phyloP scores from a whole-genome alignment of 1,140 invertebrate genomes.

The Drosophila simulans region DNA sequence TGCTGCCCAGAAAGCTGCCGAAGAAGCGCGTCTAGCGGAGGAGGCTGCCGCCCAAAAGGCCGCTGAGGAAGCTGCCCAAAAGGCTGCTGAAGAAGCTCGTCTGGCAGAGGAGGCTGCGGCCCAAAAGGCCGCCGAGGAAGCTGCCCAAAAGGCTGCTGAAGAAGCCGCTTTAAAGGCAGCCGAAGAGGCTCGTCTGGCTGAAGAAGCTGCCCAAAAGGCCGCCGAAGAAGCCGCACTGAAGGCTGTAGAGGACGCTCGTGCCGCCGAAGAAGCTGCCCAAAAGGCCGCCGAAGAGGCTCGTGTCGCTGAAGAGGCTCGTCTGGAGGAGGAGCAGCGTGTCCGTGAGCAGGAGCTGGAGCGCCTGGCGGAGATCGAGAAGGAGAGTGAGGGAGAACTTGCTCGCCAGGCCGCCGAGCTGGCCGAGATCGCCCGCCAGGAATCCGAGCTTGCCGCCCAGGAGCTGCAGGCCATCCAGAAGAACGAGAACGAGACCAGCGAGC shows the following conservation, averaged over 20 bases:
- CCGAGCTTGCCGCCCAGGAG: slow-evolving; percentile 85
- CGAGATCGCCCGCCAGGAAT: slow-evolving; percentile 86
- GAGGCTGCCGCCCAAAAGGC: slow-evolving; percentile 60
- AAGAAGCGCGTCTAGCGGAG: slow-evolving; percentile 85
- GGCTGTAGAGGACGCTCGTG: slow-evolving; percentile 84
- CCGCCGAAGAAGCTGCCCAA: slow-evolving; percentile 74
- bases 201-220: slow-evolving; percentile 18
- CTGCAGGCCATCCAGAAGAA: slow-evolving; percentile 81
- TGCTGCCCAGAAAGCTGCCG: slow-evolving; percentile 80
- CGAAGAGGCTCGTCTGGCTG: slow-evolving; percentile 84
- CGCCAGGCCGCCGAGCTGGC: slow-evolving; percentile 87
- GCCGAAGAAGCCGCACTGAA: slow-evolving; percentile 53
- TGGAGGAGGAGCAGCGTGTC: slow-evolving; percentile 87
- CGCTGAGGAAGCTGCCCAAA: slow-evolving; percentile 85
- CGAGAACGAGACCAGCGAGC: slow-evolving; percentile 64
- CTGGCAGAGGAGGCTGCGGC: slow-evolving; percentile 83
- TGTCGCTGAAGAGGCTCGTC: slow-evolving; percentile 85
- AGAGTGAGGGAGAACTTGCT: slow-evolving; percentile 87
- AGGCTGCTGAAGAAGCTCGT: slow-evolving; percentile 63
- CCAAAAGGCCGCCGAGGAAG: slow-evolving; percentile 86
- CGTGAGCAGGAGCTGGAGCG: slow-evolving; percentile 86
- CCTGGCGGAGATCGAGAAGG: slow-evolving; percentile 86
- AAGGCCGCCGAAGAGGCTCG: slow-evolving; percentile 50
- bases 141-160: slow-evolving; percentile 85
- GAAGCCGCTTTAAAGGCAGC: slow-evolving; percentile 84